A percentile compares a stretch with the other conserved stretches of the same genome.
phyloP scores from a whole-genome alignment of 2,113 vertebrate species.

The Vidua chalybeata region DNA sequence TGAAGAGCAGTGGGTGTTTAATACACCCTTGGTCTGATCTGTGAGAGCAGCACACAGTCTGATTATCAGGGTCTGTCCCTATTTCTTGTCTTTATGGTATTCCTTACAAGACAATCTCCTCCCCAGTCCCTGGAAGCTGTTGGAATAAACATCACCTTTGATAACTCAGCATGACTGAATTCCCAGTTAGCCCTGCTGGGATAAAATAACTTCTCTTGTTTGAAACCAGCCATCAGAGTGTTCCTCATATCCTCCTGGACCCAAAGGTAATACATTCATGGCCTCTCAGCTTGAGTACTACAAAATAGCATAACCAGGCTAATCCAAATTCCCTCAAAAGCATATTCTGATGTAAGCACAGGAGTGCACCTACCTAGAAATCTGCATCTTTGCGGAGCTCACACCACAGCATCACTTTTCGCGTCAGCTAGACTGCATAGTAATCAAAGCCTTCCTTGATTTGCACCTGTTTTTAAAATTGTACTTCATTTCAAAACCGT shows the following conservation, averaged over 20 bases:
- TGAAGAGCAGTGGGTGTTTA: background rate
- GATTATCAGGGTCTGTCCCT: background rate
- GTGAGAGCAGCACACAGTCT: background rate
- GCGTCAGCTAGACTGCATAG: background rate
- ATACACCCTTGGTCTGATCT: rapidly evolving
- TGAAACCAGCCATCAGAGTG: background rate
- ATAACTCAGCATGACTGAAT: background rate
- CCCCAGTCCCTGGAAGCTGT: background rate
- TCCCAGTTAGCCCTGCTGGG: background rate
- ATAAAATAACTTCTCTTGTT: background rate
- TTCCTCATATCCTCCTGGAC: background rate
- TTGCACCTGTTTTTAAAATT: background rate
- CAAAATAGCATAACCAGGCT: background rate
- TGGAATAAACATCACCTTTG: background rate
- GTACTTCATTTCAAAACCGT: background rate
- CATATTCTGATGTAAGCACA: background rate
- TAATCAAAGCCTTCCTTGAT: background rate
- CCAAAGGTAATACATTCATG: background rate
- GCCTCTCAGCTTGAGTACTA: background rate
- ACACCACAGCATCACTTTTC: background rate
- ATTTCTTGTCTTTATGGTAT: background rate
- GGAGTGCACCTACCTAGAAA: background rate
- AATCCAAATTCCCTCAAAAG: background rate
- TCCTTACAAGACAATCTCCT: background rate
- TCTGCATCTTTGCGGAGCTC: rapidly evolving